phyloP scores from a whole-genome alignment of 2,888 invertebrate species.

The Mesoligia furuncula region DNA sequence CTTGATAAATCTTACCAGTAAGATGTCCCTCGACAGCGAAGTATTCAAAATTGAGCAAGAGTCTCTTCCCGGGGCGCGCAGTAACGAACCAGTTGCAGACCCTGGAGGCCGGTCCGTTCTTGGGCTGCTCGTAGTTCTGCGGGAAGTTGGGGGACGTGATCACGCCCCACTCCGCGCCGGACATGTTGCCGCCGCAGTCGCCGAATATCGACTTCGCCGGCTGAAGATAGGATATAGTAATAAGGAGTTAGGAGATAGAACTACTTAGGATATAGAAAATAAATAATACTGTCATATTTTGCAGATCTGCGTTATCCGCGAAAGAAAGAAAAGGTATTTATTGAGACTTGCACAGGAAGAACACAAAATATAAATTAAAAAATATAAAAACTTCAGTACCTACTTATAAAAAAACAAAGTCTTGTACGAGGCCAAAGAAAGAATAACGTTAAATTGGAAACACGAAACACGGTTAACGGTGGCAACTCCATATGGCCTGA shows the following conservation, averaged over 20 bases:
- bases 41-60: constrained; percentile 97
- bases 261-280: not conserved
- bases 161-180: constrained; percentile 94
- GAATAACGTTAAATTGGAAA: not conserved
- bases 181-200: constrained; percentile 98
- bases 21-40: constrained; percentile 99
- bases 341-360: not conserved
- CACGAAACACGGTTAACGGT: not conserved
- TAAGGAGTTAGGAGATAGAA: not conserved
- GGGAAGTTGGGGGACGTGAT: constrained; percentile 98
- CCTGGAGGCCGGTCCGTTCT: constrained; percentile 94
- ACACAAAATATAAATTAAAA: not conserved
- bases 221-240: constrained; percentile 65
- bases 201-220: constrained; percentile 96
- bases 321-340: not conserved
- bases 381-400: not conserved
- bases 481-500: not conserved
- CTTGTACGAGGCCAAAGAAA: not conserved
- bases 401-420: not conserved
- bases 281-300: not conserved
- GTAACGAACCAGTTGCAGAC: constrained; percentile 99
- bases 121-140: constrained; percentile 96
- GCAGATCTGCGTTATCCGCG: too few relatives aligned
- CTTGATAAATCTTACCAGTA: constrained; percentile 90
- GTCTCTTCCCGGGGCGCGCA: constrained; percentile 95